Evolutionary conservation across 1,140 invertebrate genomes (phyloP).

Genomic region (Palaemon carinicauda): DNA sequence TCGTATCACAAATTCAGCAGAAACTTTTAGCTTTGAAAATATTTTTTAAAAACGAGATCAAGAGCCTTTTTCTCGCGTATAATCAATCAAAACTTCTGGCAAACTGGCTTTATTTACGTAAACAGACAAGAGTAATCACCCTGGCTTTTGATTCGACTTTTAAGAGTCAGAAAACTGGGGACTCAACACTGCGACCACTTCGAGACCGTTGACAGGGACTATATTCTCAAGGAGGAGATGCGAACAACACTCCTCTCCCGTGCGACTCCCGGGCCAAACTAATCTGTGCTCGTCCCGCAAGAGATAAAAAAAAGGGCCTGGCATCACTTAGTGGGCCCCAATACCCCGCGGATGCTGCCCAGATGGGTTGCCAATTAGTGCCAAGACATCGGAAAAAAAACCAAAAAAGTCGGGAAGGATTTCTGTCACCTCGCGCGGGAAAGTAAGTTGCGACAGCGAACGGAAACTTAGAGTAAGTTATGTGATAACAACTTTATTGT

Average conservation of each 20-base stretch:
- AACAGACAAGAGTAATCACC: too few relatives aligned
- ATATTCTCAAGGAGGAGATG: slow-evolving; percentile 28
- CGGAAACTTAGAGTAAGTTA: too few relatives aligned
- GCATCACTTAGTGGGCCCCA: background rate
- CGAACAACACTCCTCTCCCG: slow-evolving; percentile 24
- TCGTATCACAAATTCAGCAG: background rate
- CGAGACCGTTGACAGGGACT: slow-evolving; percentile 26
- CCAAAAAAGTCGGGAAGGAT: too few relatives aligned
- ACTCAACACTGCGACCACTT: background rate
- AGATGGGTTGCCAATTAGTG: background rate
- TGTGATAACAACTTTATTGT: too few relatives aligned
- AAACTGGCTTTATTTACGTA: too few relatives aligned
- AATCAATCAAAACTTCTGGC: background rate
- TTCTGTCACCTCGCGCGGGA: too few relatives aligned
- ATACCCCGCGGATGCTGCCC: background rate
- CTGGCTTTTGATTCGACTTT: too few relatives aligned
- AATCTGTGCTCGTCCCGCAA: background rate
- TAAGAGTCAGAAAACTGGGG: too few relatives aligned
- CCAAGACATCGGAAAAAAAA: too few relatives aligned
- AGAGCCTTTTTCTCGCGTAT: background rate
- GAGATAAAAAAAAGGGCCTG: background rate
- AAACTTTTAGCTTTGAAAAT: background rate
- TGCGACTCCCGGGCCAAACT: slow-evolving; percentile 42
- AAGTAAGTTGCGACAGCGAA: too few relatives aligned
- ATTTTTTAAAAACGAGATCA: background rate